A percentile compares a stretch with the other conserved stretches of the same genome.
These are phyloP conservation scores for Listrodromus nycthemerus DNA, from an alignment of 2,888 invertebrate species.

Conservation along the genomic window DNA sequence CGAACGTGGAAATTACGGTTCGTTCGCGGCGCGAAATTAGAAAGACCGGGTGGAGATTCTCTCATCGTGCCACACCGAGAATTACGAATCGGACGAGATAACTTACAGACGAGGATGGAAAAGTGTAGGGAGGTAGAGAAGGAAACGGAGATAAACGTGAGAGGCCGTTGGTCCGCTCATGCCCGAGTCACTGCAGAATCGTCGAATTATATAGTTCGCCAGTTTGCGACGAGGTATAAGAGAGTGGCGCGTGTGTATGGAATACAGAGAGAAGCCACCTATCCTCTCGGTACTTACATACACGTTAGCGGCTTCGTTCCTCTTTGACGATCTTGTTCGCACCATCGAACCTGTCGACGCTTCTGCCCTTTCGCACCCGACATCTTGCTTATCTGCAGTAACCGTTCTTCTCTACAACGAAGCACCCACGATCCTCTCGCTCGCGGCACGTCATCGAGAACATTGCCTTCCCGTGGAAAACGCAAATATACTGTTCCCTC, in stretches of 20 bases:
- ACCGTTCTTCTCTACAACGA: not conserved
- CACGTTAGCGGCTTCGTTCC: slow-evolving; percentile 42
- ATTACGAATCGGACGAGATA: slow-evolving; percentile 52
- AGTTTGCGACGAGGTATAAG: slow-evolving; percentile 40
- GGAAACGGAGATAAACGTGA: slow-evolving; percentile 27
- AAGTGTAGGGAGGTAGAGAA: not conserved
- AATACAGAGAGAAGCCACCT: slow-evolving; percentile 38
- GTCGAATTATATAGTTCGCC: slow-evolving; percentile 62
- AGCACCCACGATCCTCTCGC: slow-evolving; percentile 19
- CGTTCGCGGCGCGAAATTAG: slow-evolving; percentile 56
- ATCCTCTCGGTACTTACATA: not conserved
- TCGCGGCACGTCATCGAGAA: slow-evolving; percentile 40
- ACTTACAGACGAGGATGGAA: not conserved
- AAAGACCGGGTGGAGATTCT: slow-evolving; percentile 54
- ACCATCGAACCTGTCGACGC: slow-evolving; percentile 74
- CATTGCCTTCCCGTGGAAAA: slow-evolving; percentile 40
- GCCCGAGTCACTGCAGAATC: slow-evolving; percentile 40
- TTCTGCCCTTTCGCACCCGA: slow-evolving; percentile 59
- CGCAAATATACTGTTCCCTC: slow-evolving; percentile 28
- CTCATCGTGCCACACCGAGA: slow-evolving; percentile 36
- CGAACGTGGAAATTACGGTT: slow-evolving; percentile 61
- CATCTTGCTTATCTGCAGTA: slow-evolving; percentile 20
- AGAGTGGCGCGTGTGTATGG: not conserved
- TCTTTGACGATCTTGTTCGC: slow-evolving; percentile 81
- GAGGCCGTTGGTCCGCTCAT: slow-evolving; percentile 29